Base-by-base conservation (phyloP, 2,797 vertebrate genomes). In the Antennarius maculatus region DNA sequence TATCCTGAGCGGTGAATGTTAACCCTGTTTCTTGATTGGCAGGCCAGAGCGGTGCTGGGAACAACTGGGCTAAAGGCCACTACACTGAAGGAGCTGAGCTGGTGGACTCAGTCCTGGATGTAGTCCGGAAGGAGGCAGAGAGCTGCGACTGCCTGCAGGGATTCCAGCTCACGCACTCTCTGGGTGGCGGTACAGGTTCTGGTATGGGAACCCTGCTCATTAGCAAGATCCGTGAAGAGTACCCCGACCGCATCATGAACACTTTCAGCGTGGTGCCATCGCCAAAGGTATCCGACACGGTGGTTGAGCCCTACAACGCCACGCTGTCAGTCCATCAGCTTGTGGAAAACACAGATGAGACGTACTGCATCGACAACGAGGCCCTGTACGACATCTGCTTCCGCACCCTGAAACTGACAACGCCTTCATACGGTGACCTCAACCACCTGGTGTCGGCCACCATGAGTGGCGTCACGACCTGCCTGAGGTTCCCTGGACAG, bases 11-110 rank as follows among this genome's bases (percentile, higher is more conserved):
- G 7, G 7, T 48, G 14, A 14, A 0, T 0, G 5, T 39, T 7
- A 42, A 11, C 18, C 0, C 13, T 2, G 0, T 2, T 53, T 64
- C 3, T 27, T 66, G 0, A 12, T 0, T 71, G 50, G 1, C 69
- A 94, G 94, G 93, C 55, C 94, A 94, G 88, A 94, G 94, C 8
- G 94, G 94, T 81, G 97, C 97, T 1, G 96, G 97, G 12, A 98
- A 98, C 92, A 98, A 98, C 91, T 97, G 96, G 96, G 96, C 96
- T 17, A 98, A 98, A 79, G 97, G 97, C 45, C 96, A 97, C 82
- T 97, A 98, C 93, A 98, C 97, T 0, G 96, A 98, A 54, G 97
- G 97, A 0, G 97, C 97, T 0, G 96, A 98, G 88, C 90, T 98
- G 72, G 93, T 94, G 1, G 94, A 95, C 86, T 94, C 94, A 0